Conservation (phyloP, 2,113 vertebrate species). For the Neopipo cinnamomea region DNA sequence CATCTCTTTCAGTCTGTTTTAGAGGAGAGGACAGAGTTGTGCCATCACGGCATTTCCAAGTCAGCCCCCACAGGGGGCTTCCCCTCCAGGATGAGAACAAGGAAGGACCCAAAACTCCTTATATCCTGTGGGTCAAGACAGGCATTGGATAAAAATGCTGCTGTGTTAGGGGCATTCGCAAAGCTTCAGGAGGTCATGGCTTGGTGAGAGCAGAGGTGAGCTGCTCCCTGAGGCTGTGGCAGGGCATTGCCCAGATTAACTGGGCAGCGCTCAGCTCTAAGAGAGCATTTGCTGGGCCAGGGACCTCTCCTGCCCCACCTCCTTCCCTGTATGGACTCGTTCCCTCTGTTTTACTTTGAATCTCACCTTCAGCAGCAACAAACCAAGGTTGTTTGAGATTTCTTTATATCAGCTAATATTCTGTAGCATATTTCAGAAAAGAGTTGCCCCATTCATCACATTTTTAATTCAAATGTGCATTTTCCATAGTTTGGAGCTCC, state of each 20-base stretch:
- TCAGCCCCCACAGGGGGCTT: not conserved
- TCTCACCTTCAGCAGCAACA: not conserved
- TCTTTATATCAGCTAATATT: not conserved
- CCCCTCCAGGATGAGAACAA: not conserved
- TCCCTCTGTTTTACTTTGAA: not conserved
- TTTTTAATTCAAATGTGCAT: not conserved
- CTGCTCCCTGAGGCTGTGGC: conserved; percentile 40
- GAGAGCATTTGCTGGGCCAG: conserved; percentile 30
- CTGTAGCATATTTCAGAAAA: not conserved
- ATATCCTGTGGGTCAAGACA: not conserved
- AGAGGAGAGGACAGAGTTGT: not conserved
- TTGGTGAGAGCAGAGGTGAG: not conserved
- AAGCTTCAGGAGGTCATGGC: not conserved
- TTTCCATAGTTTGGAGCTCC: not conserved
- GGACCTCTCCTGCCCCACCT: not conserved
- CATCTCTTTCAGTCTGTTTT: not conserved
- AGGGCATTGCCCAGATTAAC: conserved; percentile 12
- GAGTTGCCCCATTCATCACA: not conserved
- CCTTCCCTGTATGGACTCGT: not conserved
- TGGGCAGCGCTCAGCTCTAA: conserved; percentile 27
- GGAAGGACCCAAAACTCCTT: not conserved
- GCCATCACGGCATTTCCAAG: not conserved
- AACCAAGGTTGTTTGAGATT: not conserved
- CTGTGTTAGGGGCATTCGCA: not conserved
- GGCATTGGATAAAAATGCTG: not conserved